phyloP scores from a whole-genome alignment of 2,113 vertebrate species.

The Thryonomys swinderianus region DNA sequence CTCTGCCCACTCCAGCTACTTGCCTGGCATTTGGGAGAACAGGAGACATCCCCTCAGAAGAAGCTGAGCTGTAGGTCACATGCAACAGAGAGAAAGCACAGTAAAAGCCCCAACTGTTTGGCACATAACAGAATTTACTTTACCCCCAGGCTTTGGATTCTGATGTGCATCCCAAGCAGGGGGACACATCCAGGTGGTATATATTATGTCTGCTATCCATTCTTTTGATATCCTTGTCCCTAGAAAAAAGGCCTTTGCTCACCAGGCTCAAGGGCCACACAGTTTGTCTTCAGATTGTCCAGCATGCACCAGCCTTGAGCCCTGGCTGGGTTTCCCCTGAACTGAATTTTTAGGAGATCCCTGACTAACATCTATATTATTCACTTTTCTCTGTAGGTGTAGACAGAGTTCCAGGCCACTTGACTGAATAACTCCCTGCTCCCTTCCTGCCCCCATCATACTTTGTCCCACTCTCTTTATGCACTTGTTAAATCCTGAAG shows the following conservation, averaged over 20 bases:
- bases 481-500: not conserved
- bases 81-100: not conserved
- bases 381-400: not conserved
- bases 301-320: not conserved
- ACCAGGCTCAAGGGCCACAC: not conserved
- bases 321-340: not conserved
- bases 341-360: not conserved
- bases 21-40: accelerated
- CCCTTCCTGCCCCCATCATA: accelerated
- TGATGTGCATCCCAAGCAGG: accelerated
- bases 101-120: accelerated
- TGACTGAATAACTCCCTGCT: accelerated
- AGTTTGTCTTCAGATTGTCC: not conserved
- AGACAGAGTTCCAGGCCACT: accelerated
- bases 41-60: accelerated
- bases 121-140: accelerated
- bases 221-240: accelerated
- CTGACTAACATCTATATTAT: not conserved
- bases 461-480: accelerated
- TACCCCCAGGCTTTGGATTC: not conserved
- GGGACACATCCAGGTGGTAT: accelerated
- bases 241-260: no score
- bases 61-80: accelerated
- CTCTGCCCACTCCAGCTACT: not conserved
- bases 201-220: accelerated